phyloP scores from a whole-genome alignment of 2,797 vertebrate species.

The Lepus oiostolus region DNA sequence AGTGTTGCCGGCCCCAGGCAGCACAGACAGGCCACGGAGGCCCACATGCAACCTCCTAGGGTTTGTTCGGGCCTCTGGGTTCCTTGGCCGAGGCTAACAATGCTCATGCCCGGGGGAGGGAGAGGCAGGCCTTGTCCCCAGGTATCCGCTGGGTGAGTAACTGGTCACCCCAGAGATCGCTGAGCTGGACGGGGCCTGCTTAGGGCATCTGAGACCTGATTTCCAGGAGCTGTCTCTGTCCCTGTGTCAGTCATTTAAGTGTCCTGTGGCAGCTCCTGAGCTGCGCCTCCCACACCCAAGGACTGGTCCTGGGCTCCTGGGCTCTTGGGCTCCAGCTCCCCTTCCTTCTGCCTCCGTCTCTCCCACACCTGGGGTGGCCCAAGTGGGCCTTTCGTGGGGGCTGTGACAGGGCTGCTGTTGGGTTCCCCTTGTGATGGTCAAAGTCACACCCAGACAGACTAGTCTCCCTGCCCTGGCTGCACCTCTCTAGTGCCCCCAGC shows the following conservation, averaged over 20 bases:
- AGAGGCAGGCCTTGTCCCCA: not conserved
- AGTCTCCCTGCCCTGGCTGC: too few species aligned
- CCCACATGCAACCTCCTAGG: rapidly evolving
- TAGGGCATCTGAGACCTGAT: not conserved
- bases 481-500: not conserved
- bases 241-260: not conserved
- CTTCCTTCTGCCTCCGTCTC: not conserved
- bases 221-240: not conserved
- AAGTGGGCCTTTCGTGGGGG: not conserved
- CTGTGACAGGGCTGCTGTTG: not conserved
- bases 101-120: not conserved
- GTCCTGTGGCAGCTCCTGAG: not conserved
- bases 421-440: not conserved
- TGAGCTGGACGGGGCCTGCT: not conserved
- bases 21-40: not conserved
- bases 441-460: not conserved
- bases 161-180: not conserved
- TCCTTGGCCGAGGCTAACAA: rapidly evolving
- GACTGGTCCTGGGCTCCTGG: not conserved
- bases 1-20: rapidly evolving
- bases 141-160: not conserved
- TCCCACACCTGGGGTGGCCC: not conserved
- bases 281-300: not conserved
- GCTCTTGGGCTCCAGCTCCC: not conserved
- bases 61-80: not conserved